Conservation (phyloP, 92 coral and sea anemone genomes). For the Umimayanthus kanabou region DNA sequence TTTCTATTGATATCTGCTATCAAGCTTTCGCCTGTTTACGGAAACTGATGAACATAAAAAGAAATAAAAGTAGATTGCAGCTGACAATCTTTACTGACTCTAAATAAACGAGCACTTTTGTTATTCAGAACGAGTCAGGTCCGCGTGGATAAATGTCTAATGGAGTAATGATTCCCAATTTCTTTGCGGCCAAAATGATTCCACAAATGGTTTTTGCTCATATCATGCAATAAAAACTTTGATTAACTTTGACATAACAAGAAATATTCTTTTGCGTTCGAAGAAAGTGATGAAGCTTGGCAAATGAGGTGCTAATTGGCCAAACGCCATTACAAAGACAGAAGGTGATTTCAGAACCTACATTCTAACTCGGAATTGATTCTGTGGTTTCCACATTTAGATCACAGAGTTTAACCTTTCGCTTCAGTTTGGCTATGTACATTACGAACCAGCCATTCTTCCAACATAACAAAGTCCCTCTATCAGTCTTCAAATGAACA, state of each 20-base stretch:
- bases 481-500: neutral
- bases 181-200: constrained; percentile 4
- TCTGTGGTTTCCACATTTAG: constrained; percentile 13
- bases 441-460: neutral
- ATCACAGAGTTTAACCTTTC: neutral
- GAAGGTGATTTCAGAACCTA: neutral
- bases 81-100: constrained; percentile 4
- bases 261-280: neutral
- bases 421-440: neutral
- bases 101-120: neutral
- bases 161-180: neutral
- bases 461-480: neutral
- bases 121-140: neutral
- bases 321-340: constrained; percentile 7
- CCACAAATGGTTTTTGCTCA: constrained; percentile 1
- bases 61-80: neutral
- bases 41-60: neutral
- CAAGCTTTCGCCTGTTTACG: neutral
- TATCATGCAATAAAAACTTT: neutral
- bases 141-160: constrained; percentile 8
- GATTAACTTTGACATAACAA: constrained; percentile 5
- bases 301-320: constrained; percentile 68
- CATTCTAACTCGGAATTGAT: constrained; percentile 4
- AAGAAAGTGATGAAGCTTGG: constrained; percentile 19
- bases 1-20: constrained; percentile 6